Conservation (phyloP, 2,113 vertebrate species). For the Tympanuchus pallidicinctus region DNA sequence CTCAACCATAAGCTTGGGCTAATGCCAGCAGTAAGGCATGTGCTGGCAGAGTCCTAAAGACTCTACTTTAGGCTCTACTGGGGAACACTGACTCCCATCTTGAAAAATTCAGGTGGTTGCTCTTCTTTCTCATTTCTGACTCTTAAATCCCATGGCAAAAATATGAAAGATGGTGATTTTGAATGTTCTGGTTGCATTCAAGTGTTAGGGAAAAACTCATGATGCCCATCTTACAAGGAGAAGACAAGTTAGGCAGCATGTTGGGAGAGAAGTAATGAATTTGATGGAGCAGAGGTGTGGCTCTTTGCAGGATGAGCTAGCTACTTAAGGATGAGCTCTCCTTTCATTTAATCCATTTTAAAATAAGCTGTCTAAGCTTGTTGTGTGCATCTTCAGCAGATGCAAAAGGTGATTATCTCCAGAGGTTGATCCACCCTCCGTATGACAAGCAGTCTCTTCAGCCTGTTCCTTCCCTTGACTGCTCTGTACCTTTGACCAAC, state of each 20-base stretch:
- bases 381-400: background rate
- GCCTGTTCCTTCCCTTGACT: background rate
- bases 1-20: background rate
- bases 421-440: background rate
- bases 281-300: background rate
- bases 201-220: background rate
- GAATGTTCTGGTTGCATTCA: background rate
- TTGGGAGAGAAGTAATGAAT: background rate
- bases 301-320: background rate
- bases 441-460: background rate
- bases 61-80: background rate
- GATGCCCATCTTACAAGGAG: background rate
- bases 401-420: background rate
- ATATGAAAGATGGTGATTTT: background rate
- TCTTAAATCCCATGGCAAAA: background rate
- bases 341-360: background rate
- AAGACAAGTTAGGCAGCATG: background rate
- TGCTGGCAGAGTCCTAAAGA: background rate
- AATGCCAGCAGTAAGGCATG: fast-evolving
- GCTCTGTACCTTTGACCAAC: background rate
- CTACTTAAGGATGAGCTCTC: background rate
- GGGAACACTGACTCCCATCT: background rate
- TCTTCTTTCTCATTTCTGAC: background rate
- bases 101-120: background rate
- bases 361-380: background rate